These are phyloP conservation scores for Channallabes apus DNA, from an alignment of 2,797 vertebrate genomes.

Conservation along the genomic window DNA sequence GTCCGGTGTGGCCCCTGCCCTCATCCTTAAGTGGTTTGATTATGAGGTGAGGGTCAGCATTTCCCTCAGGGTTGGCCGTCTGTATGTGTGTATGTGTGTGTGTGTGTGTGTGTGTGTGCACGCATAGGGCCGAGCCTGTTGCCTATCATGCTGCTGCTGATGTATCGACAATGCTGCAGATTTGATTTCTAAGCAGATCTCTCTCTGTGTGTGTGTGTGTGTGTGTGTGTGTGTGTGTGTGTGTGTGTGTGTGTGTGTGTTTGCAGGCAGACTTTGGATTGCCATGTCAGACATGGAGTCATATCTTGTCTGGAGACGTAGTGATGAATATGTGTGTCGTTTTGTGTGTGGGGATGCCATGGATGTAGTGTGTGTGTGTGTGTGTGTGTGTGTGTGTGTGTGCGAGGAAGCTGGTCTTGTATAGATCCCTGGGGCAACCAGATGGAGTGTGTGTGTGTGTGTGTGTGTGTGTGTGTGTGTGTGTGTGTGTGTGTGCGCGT, in stretches of 20 bases:
- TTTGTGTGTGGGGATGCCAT: background rate
- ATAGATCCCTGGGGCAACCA: slow-evolving; percentile 30
- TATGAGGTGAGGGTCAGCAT: slow-evolving; percentile 46
- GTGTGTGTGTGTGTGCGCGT: no score
- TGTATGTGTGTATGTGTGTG: slow-evolving; percentile 13
- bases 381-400: slow-evolving; percentile 2
- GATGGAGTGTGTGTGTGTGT: slow-evolving; percentile 26
- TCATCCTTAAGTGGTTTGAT: slow-evolving; percentile 48
- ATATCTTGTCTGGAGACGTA: background rate
- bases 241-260: slow-evolving; percentile 3
- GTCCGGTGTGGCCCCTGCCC: slow-evolving; percentile 45
- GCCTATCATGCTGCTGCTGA: background rate
- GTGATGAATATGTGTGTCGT: background rate
- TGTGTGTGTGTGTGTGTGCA: slow-evolving; percentile 5
- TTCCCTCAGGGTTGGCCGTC: slow-evolving; percentile 35
- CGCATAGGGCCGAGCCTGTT: background rate
- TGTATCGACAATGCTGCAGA: background rate
- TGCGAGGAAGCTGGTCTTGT: slow-evolving; percentile 27
- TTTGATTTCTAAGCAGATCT: background rate
- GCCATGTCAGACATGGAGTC: background rate
- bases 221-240: background rate
- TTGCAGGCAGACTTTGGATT: background rate
- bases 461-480: no score
- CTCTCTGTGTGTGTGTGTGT: background rate
- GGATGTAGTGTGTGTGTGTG: background rate